Evolutionary conservation across 2,797 vertebrate species (phyloP), one percentile per base, ranked within the genome.

Genomic region (Odontamblyopus lacepedii): DNA sequence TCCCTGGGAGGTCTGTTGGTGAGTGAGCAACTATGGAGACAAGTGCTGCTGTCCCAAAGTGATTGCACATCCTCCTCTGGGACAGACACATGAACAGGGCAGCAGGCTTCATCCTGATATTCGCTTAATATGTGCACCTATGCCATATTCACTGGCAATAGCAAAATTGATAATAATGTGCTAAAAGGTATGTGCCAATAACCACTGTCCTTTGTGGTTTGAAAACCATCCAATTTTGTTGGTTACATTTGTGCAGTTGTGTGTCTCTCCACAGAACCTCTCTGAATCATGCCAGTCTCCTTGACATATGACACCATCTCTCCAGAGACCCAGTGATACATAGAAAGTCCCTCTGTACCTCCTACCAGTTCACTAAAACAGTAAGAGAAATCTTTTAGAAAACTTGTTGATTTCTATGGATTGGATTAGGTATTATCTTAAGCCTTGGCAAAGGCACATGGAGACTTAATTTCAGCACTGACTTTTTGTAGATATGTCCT

Each of bases 251-350:
- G 63, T 65, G 48, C 23, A 23, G 19, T n/a, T 63, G 35, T 41
- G 62, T 63, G 32, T 50, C 59, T 73, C 75, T 77, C 79, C 76
- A 72, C 16, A 60, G 79, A 86, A 76, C 85, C 80, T 83, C 81
- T 83, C 78, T 78, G 78, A 55, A 81, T 89, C 89, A 81, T 74
- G 70, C 84, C 11, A 67, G 86, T 86, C 81, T 82, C 83, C 69
- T 83, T 78, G 55, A 62, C 51, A 6, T 70, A 72, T 80, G 78
- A 75, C 74, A 67, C 72, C 61, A 4, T 82, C 87, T 85, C 91
- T 89, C 91, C 82, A 83, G 92, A 92, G 91, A 79, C 85, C 80
- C 81, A 85, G 70, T 89, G 92, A 91, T 90, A 92, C 89, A 90
- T 79, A 88, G 91, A 84, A 84, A 51, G 78, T 82, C 79, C 80